phyloP scores from a whole-genome alignment of 2,888 invertebrate genomes.

The Choristoneura rosaceana region DNA sequence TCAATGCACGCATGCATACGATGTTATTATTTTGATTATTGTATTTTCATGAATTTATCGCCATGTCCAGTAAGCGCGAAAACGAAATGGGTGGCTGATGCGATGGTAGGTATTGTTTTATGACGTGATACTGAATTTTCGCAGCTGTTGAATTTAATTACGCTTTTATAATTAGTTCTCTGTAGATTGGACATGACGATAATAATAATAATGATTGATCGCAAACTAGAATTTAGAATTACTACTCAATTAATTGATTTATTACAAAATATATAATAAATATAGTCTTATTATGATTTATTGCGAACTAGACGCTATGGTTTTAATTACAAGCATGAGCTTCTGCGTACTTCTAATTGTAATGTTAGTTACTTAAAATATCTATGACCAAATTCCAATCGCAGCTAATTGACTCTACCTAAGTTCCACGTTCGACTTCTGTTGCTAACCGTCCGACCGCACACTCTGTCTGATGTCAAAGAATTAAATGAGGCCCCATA shows the following conservation, averaged over 20 bases:
- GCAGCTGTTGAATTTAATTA: constrained; percentile 9
- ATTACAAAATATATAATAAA: constrained; percentile 36
- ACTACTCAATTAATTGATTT: constrained; percentile 38
- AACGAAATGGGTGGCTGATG: constrained; percentile 1
- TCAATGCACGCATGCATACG: constrained; percentile 40
- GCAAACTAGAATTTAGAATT: constrained; percentile 40
- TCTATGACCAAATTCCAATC: constrained; percentile 19
- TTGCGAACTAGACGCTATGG: constrained; percentile 39
- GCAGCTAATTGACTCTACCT: constrained; percentile 28
- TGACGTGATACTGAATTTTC: constrained; percentile 15
- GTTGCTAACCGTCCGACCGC: constrained; percentile 12
- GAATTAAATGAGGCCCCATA: not conserved
- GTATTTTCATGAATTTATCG: constrained; percentile 32
- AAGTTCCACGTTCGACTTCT: constrained; percentile 9
- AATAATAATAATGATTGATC: constrained; percentile 38
- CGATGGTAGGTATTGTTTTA: constrained; percentile 11
- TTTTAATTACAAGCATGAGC: constrained; percentile 33
- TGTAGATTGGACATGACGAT: constrained; percentile 31
- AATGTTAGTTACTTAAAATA: constrained; percentile 37
- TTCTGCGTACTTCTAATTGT: constrained; percentile 29
- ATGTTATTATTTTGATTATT: constrained; percentile 37
- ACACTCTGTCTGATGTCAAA: constrained; percentile 41
- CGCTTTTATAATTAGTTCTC: constrained; percentile 23
- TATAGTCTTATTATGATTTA: constrained; percentile 36
- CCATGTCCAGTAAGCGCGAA: constrained; percentile 21